These are phyloP conservation scores for Decapterus maruadsi DNA, from an alignment of 2,797 vertebrate species.

Conservation along the genomic window DNA sequence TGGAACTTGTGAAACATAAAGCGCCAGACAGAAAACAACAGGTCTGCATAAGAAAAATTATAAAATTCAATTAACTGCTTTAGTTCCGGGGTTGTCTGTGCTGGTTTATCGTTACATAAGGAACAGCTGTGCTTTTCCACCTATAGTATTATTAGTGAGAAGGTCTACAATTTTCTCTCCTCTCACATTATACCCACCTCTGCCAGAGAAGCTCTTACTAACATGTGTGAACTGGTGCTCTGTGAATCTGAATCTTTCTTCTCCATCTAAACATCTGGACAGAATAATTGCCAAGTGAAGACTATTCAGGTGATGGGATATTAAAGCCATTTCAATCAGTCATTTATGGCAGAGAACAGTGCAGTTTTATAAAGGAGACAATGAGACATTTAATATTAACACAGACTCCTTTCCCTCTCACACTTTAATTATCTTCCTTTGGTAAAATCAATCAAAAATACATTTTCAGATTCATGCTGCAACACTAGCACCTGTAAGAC, in stretches of 20 bases:
- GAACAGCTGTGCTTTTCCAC: background rate
- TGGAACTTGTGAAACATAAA: no score
- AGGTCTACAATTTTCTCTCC: background rate
- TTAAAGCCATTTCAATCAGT: background rate
- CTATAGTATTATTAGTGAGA: background rate
- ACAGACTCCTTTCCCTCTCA: constrained; percentile 4
- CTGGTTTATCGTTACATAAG: background rate
- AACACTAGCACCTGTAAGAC: no score
- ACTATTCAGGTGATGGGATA: background rate
- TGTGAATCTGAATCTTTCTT: background rate
- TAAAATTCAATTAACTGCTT: background rate
- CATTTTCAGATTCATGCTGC: background rate
- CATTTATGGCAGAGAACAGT: background rate
- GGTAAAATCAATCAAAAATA: no score
- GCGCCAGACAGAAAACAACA: no score
- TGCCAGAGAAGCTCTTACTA: background rate
- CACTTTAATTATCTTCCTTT: constrained; percentile 10
- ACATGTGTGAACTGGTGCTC: no score
- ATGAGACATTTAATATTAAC: background rate
- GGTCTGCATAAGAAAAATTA: no score
- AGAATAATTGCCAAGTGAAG: background rate
- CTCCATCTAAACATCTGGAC: background rate
- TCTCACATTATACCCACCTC: background rate
- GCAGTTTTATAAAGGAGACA: background rate
- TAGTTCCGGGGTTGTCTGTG: background rate